Conservation (phyloP, 2,797 vertebrate genomes). For the Rallus crepitans region DNA sequence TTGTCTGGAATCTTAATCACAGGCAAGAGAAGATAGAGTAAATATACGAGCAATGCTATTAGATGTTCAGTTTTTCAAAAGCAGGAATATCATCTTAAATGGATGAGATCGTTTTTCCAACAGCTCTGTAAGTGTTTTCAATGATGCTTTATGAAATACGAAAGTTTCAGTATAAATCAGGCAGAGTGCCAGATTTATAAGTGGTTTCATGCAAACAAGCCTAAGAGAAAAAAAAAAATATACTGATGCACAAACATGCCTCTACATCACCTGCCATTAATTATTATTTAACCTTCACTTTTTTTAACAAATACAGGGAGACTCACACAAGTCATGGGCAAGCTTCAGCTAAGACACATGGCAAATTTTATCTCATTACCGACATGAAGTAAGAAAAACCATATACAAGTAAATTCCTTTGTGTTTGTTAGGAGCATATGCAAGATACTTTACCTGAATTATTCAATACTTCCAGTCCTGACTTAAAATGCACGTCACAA, state of each 20-base stretch:
- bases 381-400: not conserved
- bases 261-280: not conserved
- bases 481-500: not conserved
- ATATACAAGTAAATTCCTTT: not conserved
- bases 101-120: constrained; percentile 1
- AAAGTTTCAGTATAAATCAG: constrained; percentile 28
- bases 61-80: not conserved
- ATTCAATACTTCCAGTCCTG: not conserved
- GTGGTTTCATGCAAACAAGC: constrained; percentile 22
- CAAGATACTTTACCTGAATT: not conserved
- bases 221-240: not conserved
- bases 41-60: not conserved
- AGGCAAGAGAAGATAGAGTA: not conserved
- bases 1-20: not conserved
- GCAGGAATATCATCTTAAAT: not conserved
- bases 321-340: not conserved
- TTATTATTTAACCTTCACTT: not conserved
- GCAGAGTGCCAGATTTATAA: constrained; percentile 12
- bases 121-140: constrained; percentile 11
- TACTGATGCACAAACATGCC: not conserved
- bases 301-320: not conserved
- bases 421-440: not conserved
- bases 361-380: not conserved
- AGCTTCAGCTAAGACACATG: not conserved
- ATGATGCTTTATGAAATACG: constrained; percentile 2